Base-by-base conservation (phyloP, 2,113 vertebrate genomes). In the Oceanodroma tethys region DNA sequence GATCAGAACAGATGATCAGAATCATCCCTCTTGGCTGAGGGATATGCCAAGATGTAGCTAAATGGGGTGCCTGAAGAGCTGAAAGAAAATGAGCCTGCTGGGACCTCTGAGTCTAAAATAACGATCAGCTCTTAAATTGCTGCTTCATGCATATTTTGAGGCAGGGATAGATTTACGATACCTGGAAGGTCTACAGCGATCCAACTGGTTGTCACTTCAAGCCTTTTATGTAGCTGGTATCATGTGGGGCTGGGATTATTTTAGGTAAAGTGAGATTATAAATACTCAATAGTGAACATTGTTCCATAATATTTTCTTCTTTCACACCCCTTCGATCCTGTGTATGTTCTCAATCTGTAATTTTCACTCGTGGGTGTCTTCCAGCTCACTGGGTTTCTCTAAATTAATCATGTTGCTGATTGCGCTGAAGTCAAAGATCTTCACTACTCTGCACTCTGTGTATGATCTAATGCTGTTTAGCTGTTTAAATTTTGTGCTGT, bases 71-170 rank as follows among this genome's bases (percentile, higher is more conserved):
- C 20, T 68, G 34, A 94, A 80, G 68, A 76, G 7, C 36, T 58
- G 66, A 65, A 88, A 89, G 58, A 34, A 96, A 94, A 94, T 59
- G 76, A 66, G 19, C 22, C 55, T 88, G 42, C 83, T 90, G 90
- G 62, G 83, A 90, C 34, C 47, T 90, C 73, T 42, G 72, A 95
- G 50, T 88, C 81, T 96, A 65, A 97, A 92, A 67, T 18, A 92
- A 29, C 8, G 0, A 60, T 76, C 42, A 36, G 8, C 25, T 73
- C 15, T 48, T 76, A 73, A 85, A 65, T 48, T 82, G 36, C 34
- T 52, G 8, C 18, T 82, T 90, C 16, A 8, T 82, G 9, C 23
- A 18, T 32, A 48, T 60, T 90, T 82, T 62, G 87, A 65, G 30
- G 13, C 27, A 83, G 79, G 67, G 36, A 13, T 70, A 70, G 53